Conservation (phyloP, 2,888 invertebrate genomes). For the Drosophila cognata region DNA sequence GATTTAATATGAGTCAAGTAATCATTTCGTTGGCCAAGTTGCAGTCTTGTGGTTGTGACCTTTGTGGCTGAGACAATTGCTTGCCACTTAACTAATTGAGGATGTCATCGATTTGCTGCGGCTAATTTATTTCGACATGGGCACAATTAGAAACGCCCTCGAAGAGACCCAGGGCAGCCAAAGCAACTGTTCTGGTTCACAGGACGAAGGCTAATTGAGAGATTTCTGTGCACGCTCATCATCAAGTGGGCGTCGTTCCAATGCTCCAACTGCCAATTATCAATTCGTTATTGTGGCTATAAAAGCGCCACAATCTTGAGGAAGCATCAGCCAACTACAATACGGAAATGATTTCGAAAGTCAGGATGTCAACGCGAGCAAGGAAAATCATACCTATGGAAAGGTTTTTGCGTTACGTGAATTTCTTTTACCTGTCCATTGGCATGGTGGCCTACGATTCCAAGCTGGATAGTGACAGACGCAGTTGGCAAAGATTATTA, state of each 20-base stretch:
- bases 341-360: background rate
- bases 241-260: slow-evolving; percentile 58
- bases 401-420: slow-evolving; percentile 65
- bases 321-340: background rate
- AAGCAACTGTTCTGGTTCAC: slow-evolving; percentile 65
- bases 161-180: background rate
- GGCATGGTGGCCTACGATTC: slow-evolving; percentile 71
- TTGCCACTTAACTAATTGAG: slow-evolving; percentile 53
- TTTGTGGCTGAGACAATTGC: slow-evolving; percentile 36
- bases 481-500: slow-evolving; percentile 20
- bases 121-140: slow-evolving; percentile 55
- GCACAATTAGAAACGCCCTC: slow-evolving; percentile 61
- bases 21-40: background rate
- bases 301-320: slow-evolving; percentile 8
- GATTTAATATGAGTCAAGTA: background rate
- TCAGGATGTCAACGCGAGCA: background rate
- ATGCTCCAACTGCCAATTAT: slow-evolving; percentile 55
- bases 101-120: slow-evolving; percentile 63
- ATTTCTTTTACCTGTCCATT: slow-evolving; percentile 68
- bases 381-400: slow-evolving; percentile 35
- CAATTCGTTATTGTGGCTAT: slow-evolving; percentile 39
- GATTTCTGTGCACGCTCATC: slow-evolving; percentile 48
- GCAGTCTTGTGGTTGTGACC: slow-evolving; percentile 13
- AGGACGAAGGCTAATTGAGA: slow-evolving; percentile 66
- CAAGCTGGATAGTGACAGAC: background rate